Conservation (phyloP, 2,113 vertebrate species). For the Spilogale gracilis region DNA sequence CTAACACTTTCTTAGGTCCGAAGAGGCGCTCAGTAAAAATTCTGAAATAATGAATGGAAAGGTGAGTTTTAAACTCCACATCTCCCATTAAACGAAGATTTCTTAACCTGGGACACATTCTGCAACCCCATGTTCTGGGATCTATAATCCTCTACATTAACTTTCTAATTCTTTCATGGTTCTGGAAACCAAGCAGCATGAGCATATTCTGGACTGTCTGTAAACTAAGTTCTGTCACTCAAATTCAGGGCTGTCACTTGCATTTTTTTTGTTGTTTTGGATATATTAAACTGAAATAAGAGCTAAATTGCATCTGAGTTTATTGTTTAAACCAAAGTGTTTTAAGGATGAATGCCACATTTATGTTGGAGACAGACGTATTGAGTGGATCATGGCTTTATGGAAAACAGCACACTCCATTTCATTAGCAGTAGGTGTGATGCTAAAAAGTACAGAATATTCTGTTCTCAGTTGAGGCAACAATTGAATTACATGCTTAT, state of each 20-base stretch:
- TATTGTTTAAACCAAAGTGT: not conserved
- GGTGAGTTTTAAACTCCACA: not conserved
- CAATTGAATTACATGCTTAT: conserved; percentile 30
- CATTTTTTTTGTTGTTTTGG: not conserved
- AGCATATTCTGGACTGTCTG: not conserved
- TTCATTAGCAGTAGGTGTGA: not conserved
- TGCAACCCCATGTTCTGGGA: not conserved
- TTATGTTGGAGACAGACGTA: not conserved
- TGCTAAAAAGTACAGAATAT: not conserved
- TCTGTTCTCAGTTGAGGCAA: not conserved
- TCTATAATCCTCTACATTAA: not conserved
- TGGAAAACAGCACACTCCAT: not conserved
- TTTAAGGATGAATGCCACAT: not conserved
- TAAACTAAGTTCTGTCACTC: not conserved
- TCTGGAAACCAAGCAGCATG: not conserved
- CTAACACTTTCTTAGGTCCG: not conserved
- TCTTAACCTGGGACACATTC: not conserved
- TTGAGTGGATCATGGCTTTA: not conserved
- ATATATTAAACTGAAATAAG: not conserved
- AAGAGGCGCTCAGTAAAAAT: not conserved
- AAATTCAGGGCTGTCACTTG: not conserved
- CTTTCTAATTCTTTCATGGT: conserved; percentile 3
- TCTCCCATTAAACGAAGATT: not conserved
- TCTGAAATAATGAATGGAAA: not conserved
- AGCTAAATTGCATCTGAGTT: not conserved